These are phyloP conservation scores for Pedicia rivosa DNA, from an alignment of 2,888 invertebrate genomes.

Conservation along the genomic window DNA sequence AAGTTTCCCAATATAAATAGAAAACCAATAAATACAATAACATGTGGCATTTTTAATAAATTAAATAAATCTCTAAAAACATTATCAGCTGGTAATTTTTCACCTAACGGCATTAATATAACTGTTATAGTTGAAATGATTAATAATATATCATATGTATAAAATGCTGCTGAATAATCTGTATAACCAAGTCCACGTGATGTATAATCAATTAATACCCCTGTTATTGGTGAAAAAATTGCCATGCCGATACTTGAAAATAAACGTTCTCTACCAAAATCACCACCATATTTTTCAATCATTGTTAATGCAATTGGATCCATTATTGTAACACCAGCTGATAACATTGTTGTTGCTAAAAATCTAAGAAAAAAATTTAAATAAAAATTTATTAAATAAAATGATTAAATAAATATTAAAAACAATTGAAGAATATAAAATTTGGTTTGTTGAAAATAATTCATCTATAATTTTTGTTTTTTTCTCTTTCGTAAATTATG, in stretches of 20 bases:
- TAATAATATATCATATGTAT: slow-evolving; percentile 58
- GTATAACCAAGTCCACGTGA: slow-evolving; percentile 47
- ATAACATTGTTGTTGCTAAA: slow-evolving; percentile 63
- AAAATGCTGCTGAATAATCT: slow-evolving; percentile 80
- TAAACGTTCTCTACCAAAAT: slow-evolving; percentile 64
- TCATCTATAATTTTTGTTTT: no score
- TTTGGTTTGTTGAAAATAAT: no score
- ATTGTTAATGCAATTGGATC: slow-evolving; percentile 76
- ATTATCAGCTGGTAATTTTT: slow-evolving; percentile 61
- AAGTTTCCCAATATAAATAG: slow-evolving; percentile 69
- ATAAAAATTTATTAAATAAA: neutral
- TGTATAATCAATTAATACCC: slow-evolving; percentile 53
- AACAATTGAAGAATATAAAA: no score
- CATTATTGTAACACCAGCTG: slow-evolving; percentile 75
- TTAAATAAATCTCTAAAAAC: slow-evolving; percentile 57
- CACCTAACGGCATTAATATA: slow-evolving; percentile 60
- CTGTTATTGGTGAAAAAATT: slow-evolving; percentile 64
- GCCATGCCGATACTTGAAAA: slow-evolving; percentile 74
- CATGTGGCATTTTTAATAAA: slow-evolving; percentile 61
- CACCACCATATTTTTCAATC: slow-evolving; percentile 70
- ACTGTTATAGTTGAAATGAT: slow-evolving; percentile 57
- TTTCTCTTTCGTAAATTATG: no score
- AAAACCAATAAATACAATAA: slow-evolving; percentile 65
- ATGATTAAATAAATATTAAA: neutral
- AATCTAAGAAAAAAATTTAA: slow-evolving; percentile 32